Evolutionary conservation across 2,888 invertebrate genomes (phyloP).

Genomic region (Andrena camellia): DNA sequence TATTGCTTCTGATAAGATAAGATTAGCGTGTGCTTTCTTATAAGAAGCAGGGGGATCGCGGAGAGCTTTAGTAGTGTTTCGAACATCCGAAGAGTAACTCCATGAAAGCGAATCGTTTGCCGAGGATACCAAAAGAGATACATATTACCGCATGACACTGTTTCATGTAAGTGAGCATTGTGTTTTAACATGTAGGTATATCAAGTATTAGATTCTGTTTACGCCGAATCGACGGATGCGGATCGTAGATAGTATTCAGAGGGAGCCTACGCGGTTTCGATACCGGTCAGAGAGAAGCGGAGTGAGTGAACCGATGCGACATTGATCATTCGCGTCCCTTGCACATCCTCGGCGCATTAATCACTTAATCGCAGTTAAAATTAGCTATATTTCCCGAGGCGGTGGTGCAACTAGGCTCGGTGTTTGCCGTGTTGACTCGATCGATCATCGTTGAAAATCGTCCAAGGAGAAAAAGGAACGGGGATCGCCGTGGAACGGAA

Average conservation of each 20-base stretch:
- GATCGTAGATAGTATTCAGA: neutral
- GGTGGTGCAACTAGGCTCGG: neutral
- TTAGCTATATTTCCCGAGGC: neutral
- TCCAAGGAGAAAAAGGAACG: neutral
- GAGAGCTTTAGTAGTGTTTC: neutral
- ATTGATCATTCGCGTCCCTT: neutral
- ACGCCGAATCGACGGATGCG: neutral
- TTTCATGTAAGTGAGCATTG: conserved; percentile 14
- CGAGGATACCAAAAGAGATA: neutral
- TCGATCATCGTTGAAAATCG: neutral
- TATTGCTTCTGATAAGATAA: conserved; percentile 22
- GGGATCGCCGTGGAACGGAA: conserved; percentile 8
- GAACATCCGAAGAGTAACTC: neutral
- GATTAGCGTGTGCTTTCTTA: conserved; percentile 31
- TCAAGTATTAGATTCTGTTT: neutral
- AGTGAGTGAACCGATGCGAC: neutral
- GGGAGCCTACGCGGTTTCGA: neutral
- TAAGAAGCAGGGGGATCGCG: neutral
- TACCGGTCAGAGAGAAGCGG: neutral
- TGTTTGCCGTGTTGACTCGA: neutral
- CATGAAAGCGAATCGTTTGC: neutral
- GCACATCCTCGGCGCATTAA: neutral
- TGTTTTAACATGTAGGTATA: too few species aligned
- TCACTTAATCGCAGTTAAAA: neutral
- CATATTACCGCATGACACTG: neutral